Base-by-base conservation (phyloP, 2,888 invertebrate genomes). In the Cecidostiba fungosa region DNA sequence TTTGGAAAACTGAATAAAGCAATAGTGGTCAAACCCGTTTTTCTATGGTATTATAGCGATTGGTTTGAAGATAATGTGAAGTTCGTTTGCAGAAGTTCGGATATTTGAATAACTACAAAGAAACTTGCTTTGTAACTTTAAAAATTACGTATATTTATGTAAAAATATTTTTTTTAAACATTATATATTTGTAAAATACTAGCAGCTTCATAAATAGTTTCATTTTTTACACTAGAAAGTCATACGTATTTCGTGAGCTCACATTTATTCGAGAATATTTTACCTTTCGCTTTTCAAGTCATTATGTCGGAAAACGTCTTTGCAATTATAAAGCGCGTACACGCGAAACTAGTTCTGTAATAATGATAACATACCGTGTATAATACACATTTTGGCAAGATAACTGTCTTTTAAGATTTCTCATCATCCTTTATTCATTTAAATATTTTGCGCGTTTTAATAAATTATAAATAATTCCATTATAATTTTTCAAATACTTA, bases 211-310 rank as follows among this genome's bases (percentile, higher is more conserved):
- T 32, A 32, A 32, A 12, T 16, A 16, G 5, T 29, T 69, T 10
- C 32, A 19, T 70, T 70, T 70, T 70, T 70, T 70, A n/a, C 0
- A 4, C 0, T 36, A 70, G 70, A 70, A 70, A 70, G 70, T 36
- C n/a, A n/a, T 29, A 29, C 14, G n/a, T n/a, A 26, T 66, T 62
- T 62, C 10, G 23, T 10, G 62, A 26, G 26, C 16, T 5, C 19
- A 19, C 16, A 19, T 16, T 36, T 1, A 54, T 59, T 39, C 16
- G 19, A n/a, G 19, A 1, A 54, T 16, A n/a, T 43, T 59, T 23
- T 12, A n/a, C 39, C 72, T 73, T 73, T 81, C 72, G 59, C 59
- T 81, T 81, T 79, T 29, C 72, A 73, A 81, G 81, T 62, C 29
- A 62, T 81, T 81, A 81, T 62, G 39, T 29, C n/a, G 29, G 62